Evolutionary conservation across 1,140 invertebrate genomes (phyloP), one percentile per base, ranked within the genome.

Genomic region (Anoplophora glabripennis): DNA sequence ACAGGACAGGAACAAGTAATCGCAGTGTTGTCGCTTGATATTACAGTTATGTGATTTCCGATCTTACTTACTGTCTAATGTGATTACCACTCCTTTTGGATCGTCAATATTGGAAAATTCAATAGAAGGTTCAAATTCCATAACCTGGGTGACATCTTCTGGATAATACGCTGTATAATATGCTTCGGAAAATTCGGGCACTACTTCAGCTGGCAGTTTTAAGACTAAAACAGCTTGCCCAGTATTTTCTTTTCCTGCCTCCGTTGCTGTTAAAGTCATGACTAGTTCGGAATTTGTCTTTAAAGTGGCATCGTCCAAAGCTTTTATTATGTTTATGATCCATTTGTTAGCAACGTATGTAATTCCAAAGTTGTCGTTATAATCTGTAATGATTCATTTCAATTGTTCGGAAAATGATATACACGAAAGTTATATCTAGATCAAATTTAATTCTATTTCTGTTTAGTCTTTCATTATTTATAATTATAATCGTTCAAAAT

Each of bases 141-240:
- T 37, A 10, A 36, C 28, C 21, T 12, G 15, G 11, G n/a, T 17
- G 8, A 12, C 33, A 35, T 11, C n/a, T 4, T 33, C 12, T 7
- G 14, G 5, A 37, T 51, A 51, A 10, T 33, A 11, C 10, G 48
- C 48, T n/a, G 4, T 7, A 33, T 44, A 54, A 21, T 42, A 41
- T 7, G 37, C 9, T 54, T 44, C 15, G 12, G 52, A 28, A 21
- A 54, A 54, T 42, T 9, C 33, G 4, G 52, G 52, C 28, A n/a
- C 38, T 4, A 34, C 37, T 45, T 37, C 28, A n/a, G 38, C 21
- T 34, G 61, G 61, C 17, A 63, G 42, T 28, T 63, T 54, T 9
- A 63, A 15, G 35, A 59, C 37, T 10, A 63, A 45, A 0, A 47
- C 41, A 38, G 56, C 52, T 45, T 41, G 45, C 18, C 15, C 42